Percentiles rank a stretch among this genome's conserved stretches.
These are phyloP conservation scores for Alfaro cultratus DNA, from an alignment of 2,797 vertebrate species.

Conservation along the genomic window DNA sequence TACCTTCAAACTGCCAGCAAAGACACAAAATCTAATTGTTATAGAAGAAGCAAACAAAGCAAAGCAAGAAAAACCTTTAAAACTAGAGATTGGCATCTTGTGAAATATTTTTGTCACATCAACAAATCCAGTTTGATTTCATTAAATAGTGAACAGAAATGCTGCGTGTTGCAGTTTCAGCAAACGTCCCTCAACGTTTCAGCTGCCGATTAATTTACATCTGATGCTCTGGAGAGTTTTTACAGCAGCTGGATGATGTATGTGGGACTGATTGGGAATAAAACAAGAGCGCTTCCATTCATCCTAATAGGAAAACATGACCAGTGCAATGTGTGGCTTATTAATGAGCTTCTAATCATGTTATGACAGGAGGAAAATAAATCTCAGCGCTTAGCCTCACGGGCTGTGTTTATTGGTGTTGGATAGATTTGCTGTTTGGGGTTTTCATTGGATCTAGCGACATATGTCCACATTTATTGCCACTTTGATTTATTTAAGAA, in stretches of 20 bases:
- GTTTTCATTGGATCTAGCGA: conserved; percentile 26
- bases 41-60: not conserved
- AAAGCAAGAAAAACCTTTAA: not conserved
- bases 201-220: conserved; percentile 8
- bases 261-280: conserved; percentile 9
- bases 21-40: conserved; percentile 8
- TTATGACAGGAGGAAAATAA: conserved; percentile 12
- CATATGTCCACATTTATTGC: not conserved
- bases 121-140: conserved; percentile 22
- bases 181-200: conserved; percentile 15
- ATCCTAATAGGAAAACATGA: conserved; percentile 4
- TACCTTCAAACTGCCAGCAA: conserved; percentile 30
- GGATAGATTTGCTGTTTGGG: conserved; percentile 4
- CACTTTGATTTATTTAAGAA: conserved; percentile 7
- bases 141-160: conserved; percentile 6
- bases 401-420: not conserved
- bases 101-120: conserved; percentile 6
- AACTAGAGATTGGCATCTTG: not conserved
- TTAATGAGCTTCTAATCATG: conserved; percentile 15
- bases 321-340: not conserved
- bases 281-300: not conserved
- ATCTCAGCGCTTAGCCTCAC: conserved; percentile 1
- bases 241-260: not conserved
- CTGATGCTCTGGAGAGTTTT: conserved; percentile 4
- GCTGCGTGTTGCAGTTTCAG: not conserved